Evolutionary conservation across 1,140 invertebrate species (phyloP).

Genomic region (Pseudomyrmex pallidus): DNA sequence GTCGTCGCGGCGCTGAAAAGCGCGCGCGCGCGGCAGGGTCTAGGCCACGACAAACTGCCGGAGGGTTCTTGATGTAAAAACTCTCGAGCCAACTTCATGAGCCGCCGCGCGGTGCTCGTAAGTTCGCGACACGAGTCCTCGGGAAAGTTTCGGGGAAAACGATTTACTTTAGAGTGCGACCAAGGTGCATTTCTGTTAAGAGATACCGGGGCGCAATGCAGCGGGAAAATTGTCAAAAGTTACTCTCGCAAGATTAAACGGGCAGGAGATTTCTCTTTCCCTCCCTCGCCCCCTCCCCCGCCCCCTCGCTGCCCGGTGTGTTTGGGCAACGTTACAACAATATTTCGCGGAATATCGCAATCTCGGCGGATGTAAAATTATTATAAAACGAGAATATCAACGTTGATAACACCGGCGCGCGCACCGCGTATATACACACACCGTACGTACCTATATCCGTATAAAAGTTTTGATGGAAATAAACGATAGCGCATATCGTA

Average conservation of each 20-base stretch:
- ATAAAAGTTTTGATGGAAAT: slow-evolving; percentile 14
- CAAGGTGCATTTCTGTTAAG: slow-evolving; percentile 48
- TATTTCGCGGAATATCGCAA: no score
- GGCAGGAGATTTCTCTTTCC: slow-evolving; percentile 1
- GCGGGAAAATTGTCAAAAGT: slow-evolving; percentile 33
- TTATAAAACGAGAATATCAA: no score
- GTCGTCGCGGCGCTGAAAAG: slow-evolving; percentile 44
- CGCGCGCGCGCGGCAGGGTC: slow-evolving; percentile 51
- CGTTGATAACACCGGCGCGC: not conserved
- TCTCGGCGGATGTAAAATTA: no score
- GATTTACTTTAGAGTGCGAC: slow-evolving; percentile 68
- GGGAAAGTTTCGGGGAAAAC: slow-evolving; percentile 69
- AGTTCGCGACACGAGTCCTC: slow-evolving; percentile 67
- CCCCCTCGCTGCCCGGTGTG: no score
- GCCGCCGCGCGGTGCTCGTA: slow-evolving; percentile 51
- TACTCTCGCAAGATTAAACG: not conserved
- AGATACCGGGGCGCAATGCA: slow-evolving; percentile 1
- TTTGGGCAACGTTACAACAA: no score
- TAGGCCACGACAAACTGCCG: slow-evolving; percentile 63
- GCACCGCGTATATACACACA: no score
- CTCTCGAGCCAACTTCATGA: slow-evolving; percentile 69
- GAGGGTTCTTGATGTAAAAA: slow-evolving; percentile 72
- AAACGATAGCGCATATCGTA: not conserved
- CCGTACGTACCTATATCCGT: not conserved
- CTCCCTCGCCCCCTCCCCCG: no score